Evolutionary conservation across 2,888 invertebrate genomes (phyloP).

Genomic region (Euzophera pinguis): DNA sequence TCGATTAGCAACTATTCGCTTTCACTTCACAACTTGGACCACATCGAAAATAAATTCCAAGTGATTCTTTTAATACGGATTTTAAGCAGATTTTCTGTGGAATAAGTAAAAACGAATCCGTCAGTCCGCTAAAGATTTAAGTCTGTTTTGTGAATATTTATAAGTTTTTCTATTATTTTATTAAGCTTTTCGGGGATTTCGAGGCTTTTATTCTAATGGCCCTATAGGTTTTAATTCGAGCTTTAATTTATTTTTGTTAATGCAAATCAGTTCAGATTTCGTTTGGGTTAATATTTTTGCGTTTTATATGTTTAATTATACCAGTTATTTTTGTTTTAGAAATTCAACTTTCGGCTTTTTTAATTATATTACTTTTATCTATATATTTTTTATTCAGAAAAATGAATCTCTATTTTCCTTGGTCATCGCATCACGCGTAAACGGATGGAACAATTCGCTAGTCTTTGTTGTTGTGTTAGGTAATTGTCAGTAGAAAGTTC

Average conservation of each 20-base stretch:
- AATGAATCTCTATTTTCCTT: no score
- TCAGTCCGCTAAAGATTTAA: slow-evolving; percentile 74
- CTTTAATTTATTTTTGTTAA: slow-evolving; percentile 35
- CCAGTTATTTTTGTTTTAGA: no score
- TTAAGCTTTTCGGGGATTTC: slow-evolving; percentile 54
- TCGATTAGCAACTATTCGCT: slow-evolving; percentile 16
- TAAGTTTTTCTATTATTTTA: slow-evolving; percentile 78
- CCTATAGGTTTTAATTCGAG: slow-evolving; percentile 54
- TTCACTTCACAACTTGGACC: slow-evolving; percentile 27
- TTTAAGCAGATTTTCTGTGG: slow-evolving; percentile 79
- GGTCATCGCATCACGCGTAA: no score
- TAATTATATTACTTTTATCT: no score
- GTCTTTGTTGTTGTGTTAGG: no score
- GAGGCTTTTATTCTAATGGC: slow-evolving; percentile 52
- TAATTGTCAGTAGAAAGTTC: no score
- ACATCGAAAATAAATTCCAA: slow-evolving; percentile 70
- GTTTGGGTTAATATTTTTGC: background rate
- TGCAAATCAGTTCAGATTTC: slow-evolving; percentile 9
- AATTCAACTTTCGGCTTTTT: no score
- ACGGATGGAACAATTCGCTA: no score
- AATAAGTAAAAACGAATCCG: slow-evolving; percentile 79
- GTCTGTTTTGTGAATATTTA: slow-evolving; percentile 72
- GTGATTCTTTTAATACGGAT: slow-evolving; percentile 80
- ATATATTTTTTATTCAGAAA: no score
- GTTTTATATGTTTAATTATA: no score